Evolutionary conservation across 2,113 vertebrate species (phyloP).

Genomic region (Thryonomys swinderianus): DNA sequence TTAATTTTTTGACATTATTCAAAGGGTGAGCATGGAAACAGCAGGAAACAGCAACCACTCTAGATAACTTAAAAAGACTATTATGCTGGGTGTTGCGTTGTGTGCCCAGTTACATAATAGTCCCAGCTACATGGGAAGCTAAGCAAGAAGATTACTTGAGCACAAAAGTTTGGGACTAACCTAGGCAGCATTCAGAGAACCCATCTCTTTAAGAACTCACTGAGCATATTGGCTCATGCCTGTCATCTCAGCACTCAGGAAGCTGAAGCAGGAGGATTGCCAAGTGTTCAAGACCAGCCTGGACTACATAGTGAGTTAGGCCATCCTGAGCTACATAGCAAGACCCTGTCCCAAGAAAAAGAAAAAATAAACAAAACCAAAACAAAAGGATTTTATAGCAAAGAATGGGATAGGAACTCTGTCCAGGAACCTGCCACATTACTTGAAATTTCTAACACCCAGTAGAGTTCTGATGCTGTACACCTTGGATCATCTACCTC

Average conservation of each 20-base stretch:
- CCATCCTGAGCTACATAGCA: not conserved
- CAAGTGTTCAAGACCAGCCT: not conserved
- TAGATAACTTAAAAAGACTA: not conserved
- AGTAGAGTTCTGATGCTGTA: not conserved
- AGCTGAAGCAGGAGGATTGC: not conserved
- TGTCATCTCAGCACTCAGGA: not conserved
- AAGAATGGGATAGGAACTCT: not conserved
- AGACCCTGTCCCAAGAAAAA: not conserved
- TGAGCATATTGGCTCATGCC: not conserved
- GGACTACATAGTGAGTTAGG: not conserved
- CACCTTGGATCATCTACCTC: not conserved
- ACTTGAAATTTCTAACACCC: not conserved
- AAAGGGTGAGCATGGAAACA: too few species aligned
- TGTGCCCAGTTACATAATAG: too few species aligned
- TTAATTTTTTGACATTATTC: constrained; percentile 32
- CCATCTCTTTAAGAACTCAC: not conserved
- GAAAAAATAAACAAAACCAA: not conserved
- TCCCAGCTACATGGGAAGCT: not conserved
- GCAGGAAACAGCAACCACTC: constrained; percentile 10
- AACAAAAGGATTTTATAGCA: not conserved
- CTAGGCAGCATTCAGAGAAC: not conserved
- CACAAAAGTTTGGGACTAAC: not conserved
- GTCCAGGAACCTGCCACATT: not conserved
- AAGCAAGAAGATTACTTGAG: not conserved
- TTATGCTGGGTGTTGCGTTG: not conserved